These are phyloP conservation scores for Burhinus oedicnemus DNA, from an alignment of 2,113 vertebrate species.

Conservation along the genomic window DNA sequence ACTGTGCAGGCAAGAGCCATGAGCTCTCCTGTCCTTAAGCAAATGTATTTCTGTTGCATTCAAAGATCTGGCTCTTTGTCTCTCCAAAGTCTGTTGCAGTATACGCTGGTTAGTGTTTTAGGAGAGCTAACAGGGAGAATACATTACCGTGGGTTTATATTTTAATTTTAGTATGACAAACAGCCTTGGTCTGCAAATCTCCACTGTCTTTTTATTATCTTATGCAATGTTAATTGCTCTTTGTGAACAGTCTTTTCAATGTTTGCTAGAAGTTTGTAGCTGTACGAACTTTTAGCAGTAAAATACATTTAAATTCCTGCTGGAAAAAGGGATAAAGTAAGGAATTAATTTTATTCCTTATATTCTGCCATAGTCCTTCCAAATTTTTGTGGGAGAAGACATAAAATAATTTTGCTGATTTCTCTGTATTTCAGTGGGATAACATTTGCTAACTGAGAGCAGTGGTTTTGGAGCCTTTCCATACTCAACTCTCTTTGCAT, in stretches of 20 bases:
- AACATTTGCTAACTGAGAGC: not conserved
- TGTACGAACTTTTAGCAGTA: not conserved
- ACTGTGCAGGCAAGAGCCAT: not conserved
- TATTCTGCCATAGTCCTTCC: not conserved
- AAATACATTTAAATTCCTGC: not conserved
- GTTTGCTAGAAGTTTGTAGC: not conserved
- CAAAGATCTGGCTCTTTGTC: not conserved
- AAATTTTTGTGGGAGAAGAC: not conserved
- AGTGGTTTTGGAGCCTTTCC: not conserved
- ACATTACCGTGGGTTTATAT: not conserved
- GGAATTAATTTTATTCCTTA: not conserved
- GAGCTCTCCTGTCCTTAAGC: not conserved
- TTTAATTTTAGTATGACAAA: not conserved
- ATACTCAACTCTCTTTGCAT: not conserved
- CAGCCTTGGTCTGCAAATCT: not conserved
- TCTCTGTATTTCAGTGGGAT: not conserved
- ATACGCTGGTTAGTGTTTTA: not conserved
- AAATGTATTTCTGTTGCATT: not conserved
- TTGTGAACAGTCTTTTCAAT: not conserved
- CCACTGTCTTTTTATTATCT: not conserved
- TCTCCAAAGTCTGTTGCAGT: not conserved
- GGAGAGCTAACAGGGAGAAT: not conserved
- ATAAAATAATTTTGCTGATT: not conserved
- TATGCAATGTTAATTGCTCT: not conserved
- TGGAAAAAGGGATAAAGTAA: not conserved